These are phyloP conservation scores for Tipula unca DNA, from an alignment of 2,888 invertebrate genomes.

Conservation along the genomic window DNA sequence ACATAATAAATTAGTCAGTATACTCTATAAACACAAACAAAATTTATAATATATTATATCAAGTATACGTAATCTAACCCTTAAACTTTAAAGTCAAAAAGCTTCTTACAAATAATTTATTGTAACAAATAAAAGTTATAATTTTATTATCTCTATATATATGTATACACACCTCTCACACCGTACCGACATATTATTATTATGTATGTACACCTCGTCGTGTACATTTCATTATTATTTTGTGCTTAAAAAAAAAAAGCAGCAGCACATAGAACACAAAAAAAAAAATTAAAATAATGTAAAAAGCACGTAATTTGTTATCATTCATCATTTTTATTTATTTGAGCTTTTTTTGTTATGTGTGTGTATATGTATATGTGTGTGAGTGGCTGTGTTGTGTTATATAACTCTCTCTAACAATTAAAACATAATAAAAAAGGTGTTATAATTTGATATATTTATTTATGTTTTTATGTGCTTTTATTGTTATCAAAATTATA, in stretches of 20 bases:
- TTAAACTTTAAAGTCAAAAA: slow-evolving; percentile 8
- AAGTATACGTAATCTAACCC: neutral
- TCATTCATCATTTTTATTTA: slow-evolving; percentile 14
- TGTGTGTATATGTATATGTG: neutral
- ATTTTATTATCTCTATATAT: neutral
- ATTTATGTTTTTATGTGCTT: neutral
- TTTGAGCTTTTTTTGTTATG: neutral
- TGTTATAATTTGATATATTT: slow-evolving; percentile 14
- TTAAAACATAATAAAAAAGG: slow-evolving; percentile 14
- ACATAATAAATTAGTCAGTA: neutral
- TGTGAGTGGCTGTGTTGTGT: neutral
- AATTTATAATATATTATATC: neutral
- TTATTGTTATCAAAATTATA: slow-evolving; percentile 3
- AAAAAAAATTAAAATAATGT: neutral
- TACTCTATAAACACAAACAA: neutral
- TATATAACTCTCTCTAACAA: neutral
- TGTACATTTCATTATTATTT: slow-evolving; percentile 14
- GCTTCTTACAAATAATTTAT: slow-evolving; percentile 14
- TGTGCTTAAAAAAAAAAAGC: neutral
- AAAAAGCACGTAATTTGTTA: slow-evolving; percentile 1
- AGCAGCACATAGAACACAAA: neutral
- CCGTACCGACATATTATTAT: neutral
- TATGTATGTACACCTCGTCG: neutral
- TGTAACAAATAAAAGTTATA: neutral
- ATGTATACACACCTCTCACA: neutral